Evolutionary conservation across 2,888 invertebrate species (phyloP).

Genomic region (Siphlonurus alternatus): DNA sequence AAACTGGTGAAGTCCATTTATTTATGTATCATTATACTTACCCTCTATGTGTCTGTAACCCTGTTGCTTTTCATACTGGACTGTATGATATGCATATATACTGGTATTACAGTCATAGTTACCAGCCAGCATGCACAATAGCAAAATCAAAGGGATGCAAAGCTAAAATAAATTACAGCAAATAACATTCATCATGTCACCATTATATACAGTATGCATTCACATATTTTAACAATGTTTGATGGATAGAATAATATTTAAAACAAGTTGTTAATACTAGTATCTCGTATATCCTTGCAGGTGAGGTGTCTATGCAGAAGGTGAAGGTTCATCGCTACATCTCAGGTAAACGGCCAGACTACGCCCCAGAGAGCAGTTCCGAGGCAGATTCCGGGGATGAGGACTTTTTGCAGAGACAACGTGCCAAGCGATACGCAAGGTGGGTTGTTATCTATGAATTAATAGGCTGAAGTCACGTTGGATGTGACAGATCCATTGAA

Average conservation of each 20-base stretch:
- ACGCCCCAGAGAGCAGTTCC: constrained; percentile 72
- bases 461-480: too few relatives aligned
- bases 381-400: constrained; percentile 81
- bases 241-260: too few relatives aligned
- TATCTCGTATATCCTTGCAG: constrained; percentile 34
- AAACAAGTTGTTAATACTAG: neutral
- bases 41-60: neutral
- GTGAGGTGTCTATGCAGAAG: constrained; percentile 96
- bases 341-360: constrained; percentile 93
- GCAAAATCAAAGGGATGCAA: neutral
- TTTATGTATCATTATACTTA: neutral
- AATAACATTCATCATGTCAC: neutral
- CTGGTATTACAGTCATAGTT: too few relatives aligned
- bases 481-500: too few relatives aligned
- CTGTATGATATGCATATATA: too few relatives aligned
- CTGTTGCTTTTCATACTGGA: too few relatives aligned
- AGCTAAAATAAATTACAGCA: neutral
- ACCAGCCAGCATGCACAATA: too few relatives aligned
- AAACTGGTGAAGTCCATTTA: neutral
- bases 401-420: constrained; percentile 55
- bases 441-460: too few relatives aligned
- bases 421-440: constrained; percentile 9
- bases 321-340: constrained; percentile 98
- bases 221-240: constrained; percentile 4
- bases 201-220: neutral